Base-by-base conservation (phyloP, 2,113 vertebrate species). In the Hiodon alosoides region DNA sequence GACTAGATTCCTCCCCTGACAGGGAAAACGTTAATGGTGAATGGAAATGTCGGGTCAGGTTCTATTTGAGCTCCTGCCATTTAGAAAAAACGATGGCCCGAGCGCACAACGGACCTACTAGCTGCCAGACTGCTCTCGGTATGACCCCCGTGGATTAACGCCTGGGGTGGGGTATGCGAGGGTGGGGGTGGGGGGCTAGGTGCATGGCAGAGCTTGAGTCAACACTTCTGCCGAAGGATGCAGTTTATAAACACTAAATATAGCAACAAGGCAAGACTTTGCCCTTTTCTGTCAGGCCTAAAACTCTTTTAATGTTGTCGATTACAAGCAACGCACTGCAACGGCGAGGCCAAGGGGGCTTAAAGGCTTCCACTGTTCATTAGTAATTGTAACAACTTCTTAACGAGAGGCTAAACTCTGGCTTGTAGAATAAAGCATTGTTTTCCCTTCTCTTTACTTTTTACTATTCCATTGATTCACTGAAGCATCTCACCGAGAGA, bases 381-480 rank as follows among this genome's bases (percentile, higher is more conserved):
- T 11, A 14, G 10, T 10, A 55, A 47, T 10, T 9, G n/a, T 64
- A 14, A 52, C 4, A 48, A 60, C 7, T 13, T 10, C 16, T 46
- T 81, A 77, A 77, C 77, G 77, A 83, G 69, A 80, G 75, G 69
- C 69, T 80, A 53, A 17, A 72, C 58, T 14, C 47, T 5, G 7
- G 50, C 64, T 70, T 78, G 71, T 67, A 71, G 46, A 68, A 75
- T 60, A 17, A 59, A 8, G 9, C 13, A 69, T 8, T 64, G 69
- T 81, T 81, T 78, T 13, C 62, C 64, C 58, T 77, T 31, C 50
- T 53, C 69, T 31, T 47, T 70, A 31, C 67, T 70, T 69, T 79
- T 77, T 81, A 79, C 51, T 62, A 76, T 80, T 79, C 67, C 75
- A 58, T 72, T 81, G 82, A 79, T 79, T 83, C 79, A 80, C 77